These are phyloP conservation scores for Acanthosepion esculentum DNA, from an alignment of 2,888 invertebrate genomes.

Conservation along the genomic window DNA sequence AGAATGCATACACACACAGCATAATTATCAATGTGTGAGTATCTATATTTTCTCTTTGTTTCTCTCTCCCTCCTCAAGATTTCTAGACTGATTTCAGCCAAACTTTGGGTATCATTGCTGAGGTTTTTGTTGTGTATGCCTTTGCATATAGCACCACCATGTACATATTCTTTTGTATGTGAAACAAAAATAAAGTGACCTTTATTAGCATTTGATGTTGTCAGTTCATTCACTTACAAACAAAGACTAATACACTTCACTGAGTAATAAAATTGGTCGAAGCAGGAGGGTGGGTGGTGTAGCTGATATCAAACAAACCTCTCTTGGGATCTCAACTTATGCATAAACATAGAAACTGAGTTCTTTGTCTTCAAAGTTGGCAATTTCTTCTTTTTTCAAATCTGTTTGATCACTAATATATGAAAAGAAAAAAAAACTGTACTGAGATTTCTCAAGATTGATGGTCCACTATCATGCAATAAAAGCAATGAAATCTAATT, in stretches of 20 bases:
- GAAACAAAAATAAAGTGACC: not conserved
- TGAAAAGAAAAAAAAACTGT: not conserved
- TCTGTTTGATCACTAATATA: conserved; percentile 18
- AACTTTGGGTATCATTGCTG: not conserved
- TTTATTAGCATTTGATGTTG: conserved; percentile 23
- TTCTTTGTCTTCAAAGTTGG: conserved; percentile 12
- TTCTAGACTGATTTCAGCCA: not conserved
- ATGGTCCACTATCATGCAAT: conserved; percentile 3
- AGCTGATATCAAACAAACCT: not conserved
- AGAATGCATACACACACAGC: no score
- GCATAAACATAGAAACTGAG: not conserved
- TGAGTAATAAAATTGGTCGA: not conserved
- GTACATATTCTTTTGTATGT: not conserved
- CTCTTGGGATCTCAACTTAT: not conserved
- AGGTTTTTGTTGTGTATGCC: not conserved
- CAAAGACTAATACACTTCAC: conserved; percentile 17
- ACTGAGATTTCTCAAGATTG: conserved; percentile 10
- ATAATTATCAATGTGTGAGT: no score
- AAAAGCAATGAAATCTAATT: conserved; percentile 9
- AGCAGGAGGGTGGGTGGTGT: not conserved
- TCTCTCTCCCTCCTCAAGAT: no score
- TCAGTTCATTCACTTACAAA: not conserved
- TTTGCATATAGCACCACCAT: not conserved
- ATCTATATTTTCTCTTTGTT: no score
- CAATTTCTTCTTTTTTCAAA: not conserved